These are phyloP conservation scores for Eulemur rubriventer DNA, from an alignment of 2,797 vertebrate genomes.

Conservation along the genomic window DNA sequence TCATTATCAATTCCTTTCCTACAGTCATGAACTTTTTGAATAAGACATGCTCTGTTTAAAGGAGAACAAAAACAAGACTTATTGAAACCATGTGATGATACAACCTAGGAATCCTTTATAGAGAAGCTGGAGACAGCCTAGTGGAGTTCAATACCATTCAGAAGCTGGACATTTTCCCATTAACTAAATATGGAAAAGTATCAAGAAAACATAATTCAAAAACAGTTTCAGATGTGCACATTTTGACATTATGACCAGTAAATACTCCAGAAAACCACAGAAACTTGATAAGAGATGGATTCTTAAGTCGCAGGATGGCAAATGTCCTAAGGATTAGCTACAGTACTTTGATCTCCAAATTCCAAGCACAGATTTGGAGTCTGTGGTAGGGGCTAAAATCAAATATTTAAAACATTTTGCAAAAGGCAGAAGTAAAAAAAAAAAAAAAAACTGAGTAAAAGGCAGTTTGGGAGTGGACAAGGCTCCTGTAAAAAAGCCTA, in stretches of 20 bases:
- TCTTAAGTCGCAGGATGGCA: constrained; percentile 43
- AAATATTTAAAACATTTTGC: constrained; percentile 66
- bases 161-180: constrained; percentile 17
- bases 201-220: constrained; percentile 48
- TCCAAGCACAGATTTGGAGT: constrained; percentile 58
- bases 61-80: constrained; percentile 62
- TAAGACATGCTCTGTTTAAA: constrained; percentile 41
- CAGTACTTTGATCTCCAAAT: constrained; percentile 66
- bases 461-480: background rate
- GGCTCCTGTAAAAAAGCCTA: background rate
- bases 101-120: constrained; percentile 17
- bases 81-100: constrained; percentile 62
- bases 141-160: background rate
- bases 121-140: background rate
- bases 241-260: constrained; percentile 56
- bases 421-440: constrained; percentile 42
- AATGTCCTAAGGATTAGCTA: constrained; percentile 64
- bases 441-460: background rate
- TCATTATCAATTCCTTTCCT: constrained; percentile 50
- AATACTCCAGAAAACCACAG: constrained; percentile 67
- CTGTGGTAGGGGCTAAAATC: constrained; percentile 48
- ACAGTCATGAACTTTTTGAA: constrained; percentile 1
- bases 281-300: constrained; percentile 57
- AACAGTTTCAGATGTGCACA: constrained; percentile 64
- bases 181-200: constrained; percentile 57